phyloP scores from a whole-genome alignment of 2,113 vertebrate species.

The Macquaria australasica region DNA sequence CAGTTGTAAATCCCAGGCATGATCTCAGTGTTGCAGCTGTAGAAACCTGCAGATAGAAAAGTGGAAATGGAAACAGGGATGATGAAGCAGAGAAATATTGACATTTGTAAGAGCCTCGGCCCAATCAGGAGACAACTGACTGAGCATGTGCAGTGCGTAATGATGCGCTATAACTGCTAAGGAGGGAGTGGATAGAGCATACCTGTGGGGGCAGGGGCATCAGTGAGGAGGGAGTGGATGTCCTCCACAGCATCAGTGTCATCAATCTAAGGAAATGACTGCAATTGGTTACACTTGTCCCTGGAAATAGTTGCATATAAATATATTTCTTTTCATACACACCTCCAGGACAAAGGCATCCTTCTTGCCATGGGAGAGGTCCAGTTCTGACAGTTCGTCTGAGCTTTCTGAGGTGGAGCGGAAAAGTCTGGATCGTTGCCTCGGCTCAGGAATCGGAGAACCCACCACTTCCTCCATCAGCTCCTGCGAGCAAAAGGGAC shows the following conservation, averaged over 20 bases:
- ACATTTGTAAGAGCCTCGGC: neutral
- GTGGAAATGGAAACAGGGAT: neutral
- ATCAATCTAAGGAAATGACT: conserved; percentile 89
- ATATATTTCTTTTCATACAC: neutral
- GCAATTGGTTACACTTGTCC: neutral
- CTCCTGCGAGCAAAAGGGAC: conserved; percentile 82
- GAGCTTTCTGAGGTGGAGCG: conserved; percentile 98
- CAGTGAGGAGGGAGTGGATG: conserved; percentile 94
- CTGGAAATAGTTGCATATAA: neutral
- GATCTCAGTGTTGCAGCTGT: conserved; percentile 97
- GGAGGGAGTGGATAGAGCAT: conserved; percentile 2
- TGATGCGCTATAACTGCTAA: neutral
- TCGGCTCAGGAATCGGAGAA: conserved; percentile 95
- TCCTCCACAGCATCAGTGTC: conserved; percentile 98
- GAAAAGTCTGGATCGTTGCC: conserved; percentile 92
- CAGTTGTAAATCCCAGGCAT: conserved; percentile 99
- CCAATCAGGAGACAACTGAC: neutral
- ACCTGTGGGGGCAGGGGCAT: conserved; percentile 92
- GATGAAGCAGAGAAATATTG: neutral
- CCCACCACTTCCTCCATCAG: conserved; percentile 79
- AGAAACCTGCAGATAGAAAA: conserved; percentile 89
- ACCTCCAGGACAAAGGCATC: conserved; percentile 99
- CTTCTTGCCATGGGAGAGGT: conserved; percentile 98
- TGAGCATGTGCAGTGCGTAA: neutral
- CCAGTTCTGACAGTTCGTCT: conserved; percentile 95